phyloP scores from a whole-genome alignment of 2,888 invertebrate genomes.

The Pheosia tremula region DNA sequence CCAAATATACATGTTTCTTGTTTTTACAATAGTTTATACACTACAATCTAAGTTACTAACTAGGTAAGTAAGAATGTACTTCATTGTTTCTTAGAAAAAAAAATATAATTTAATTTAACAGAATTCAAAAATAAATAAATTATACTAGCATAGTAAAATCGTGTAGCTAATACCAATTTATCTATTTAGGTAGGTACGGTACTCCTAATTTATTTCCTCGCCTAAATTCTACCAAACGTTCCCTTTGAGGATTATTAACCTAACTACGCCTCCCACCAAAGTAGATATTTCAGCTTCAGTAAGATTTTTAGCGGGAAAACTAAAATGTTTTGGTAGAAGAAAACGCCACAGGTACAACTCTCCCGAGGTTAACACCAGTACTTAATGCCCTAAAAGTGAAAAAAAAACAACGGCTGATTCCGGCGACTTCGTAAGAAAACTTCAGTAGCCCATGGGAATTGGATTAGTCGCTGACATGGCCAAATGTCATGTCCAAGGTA shows the following conservation, averaged over 20 bases:
- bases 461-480: background rate
- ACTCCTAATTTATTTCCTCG: background rate
- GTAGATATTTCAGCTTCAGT: background rate
- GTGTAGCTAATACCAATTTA: too few relatives aligned
- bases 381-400: background rate
- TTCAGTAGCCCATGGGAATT: background rate
- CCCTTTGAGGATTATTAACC: background rate
- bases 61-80: too few relatives aligned
- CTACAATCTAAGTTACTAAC: too few relatives aligned
- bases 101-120: too few relatives aligned
- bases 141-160: background rate
- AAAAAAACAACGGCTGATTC: background rate
- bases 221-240: background rate
- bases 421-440: background rate
- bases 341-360: background rate
- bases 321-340: background rate
- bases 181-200: too few relatives aligned
- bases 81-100: too few relatives aligned
- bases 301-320: background rate
- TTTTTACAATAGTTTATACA: too few relatives aligned
- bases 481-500: background rate
- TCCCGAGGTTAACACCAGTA: background rate
- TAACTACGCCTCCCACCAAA: background rate
- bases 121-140: background rate
- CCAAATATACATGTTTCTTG: too few relatives aligned